Evolutionary conservation across 2,888 invertebrate species (phyloP).

Genomic region (Lottia gigantea): DNA sequence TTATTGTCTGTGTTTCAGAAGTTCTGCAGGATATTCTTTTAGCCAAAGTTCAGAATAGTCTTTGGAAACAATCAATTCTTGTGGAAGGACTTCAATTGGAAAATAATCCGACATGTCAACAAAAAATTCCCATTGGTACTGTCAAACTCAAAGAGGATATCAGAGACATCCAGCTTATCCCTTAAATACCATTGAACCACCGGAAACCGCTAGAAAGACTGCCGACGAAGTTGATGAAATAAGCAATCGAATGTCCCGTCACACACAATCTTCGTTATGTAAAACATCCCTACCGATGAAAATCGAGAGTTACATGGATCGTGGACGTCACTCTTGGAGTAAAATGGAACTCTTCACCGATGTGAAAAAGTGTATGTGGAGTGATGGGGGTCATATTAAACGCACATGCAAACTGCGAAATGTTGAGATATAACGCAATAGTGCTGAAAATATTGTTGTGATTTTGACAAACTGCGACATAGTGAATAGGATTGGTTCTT

Average conservation of each 20-base stretch:
- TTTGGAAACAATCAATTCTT: too few species aligned
- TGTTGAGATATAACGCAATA: too few species aligned
- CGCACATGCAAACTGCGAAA: slow-evolving; percentile 42
- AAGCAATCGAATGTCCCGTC: slow-evolving; percentile 40
- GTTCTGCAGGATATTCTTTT: too few species aligned
- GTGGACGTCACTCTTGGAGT: slow-evolving; percentile 53
- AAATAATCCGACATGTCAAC: background rate
- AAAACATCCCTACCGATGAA: slow-evolving; percentile 44
- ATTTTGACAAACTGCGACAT: too few species aligned
- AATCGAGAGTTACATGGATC: slow-evolving; percentile 47
- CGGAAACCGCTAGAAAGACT: slow-evolving; percentile 19
- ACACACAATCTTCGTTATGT: slow-evolving; percentile 44
- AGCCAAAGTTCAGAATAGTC: too few species aligned
- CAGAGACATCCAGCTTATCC: background rate
- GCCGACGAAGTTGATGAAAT: slow-evolving; percentile 44
- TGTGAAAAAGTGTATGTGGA: slow-evolving; percentile 58
- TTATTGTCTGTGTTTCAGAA: too few species aligned
- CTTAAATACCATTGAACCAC: background rate
- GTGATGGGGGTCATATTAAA: slow-evolving; percentile 39
- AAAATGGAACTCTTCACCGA: slow-evolving; percentile 59
- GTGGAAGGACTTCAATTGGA: background rate
- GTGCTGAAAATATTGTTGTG: too few species aligned
- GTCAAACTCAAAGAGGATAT: background rate
- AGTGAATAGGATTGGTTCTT: too few species aligned
- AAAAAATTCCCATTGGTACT: background rate